Base-by-base conservation (phyloP, 2,113 vertebrate genomes). In the Coryphaenoides rupestris region DNA sequence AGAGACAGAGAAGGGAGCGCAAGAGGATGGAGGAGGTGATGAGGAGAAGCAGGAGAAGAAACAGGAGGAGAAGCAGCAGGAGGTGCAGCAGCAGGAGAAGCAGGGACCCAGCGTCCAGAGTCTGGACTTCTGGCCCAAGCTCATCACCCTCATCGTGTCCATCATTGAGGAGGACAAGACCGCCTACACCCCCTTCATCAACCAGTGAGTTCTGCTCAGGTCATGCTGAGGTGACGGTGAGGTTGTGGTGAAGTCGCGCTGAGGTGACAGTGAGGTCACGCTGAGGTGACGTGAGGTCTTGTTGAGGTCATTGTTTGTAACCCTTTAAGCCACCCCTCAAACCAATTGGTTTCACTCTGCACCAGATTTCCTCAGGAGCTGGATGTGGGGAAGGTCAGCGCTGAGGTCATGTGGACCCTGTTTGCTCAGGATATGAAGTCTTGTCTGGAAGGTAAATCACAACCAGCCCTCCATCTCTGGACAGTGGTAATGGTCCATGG, bases 401-500 rank as follows among this genome's bases (percentile, higher is more conserved):
- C 96, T 0, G 97, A 99, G 74, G 96, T 98, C 73, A 96, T 99
- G 93, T 99, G 97, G 97, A 91, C 80, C 46, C 93, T 98, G 65
- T 99, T 98, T 46, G 93, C 96, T 73, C 97, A 98, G 81, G 97
- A 99, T 81, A 98, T 99, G 94, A 98, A 96, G 77, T 98, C 96
- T 0, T 96, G 96, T 0, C 91, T 99, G 88, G 96, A 98, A 80
- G 97, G 97, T 99, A 79, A 78, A n/a, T 6, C 28, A 21, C 12
- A 17, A 19, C 53, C 17, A 52, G 47, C 16, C 16, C 19, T 28
- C 15, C 58, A 47, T 72, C 54, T 58, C 59, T 59, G 49, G 53
- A 53, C 55, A 50, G 53, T 57, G 57, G 16, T 60, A 24, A 57
- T 64, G 53, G 33, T 40, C 5, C 33, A 7, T 1, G 9, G 9